Percentiles rank a stretch among this genome's conserved stretches.
phyloP scores from a whole-genome alignment of 2,797 vertebrate species.

The Rhinophrynus dorsalis region DNA sequence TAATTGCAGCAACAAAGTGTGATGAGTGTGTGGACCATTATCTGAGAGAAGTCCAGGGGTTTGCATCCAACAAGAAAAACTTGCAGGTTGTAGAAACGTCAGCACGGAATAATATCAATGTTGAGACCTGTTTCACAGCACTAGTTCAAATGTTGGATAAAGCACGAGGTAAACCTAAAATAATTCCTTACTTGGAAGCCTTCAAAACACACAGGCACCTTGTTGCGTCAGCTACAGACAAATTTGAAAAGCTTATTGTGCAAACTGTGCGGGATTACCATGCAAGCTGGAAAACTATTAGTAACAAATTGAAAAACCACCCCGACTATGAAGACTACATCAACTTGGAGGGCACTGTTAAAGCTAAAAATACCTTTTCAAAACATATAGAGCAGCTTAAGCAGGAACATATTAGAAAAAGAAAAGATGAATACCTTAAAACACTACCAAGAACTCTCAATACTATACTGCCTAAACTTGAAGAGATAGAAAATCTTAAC shows the following conservation, averaged over 20 bases:
- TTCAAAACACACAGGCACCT: slow-evolving; percentile 92
- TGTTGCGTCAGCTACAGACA: slow-evolving; percentile 86
- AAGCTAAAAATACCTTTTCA: slow-evolving; percentile 90
- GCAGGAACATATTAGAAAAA: slow-evolving; percentile 94
- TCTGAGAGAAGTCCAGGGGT: slow-evolving; percentile 92
- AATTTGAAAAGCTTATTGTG: slow-evolving; percentile 90
- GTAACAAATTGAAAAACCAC: slow-evolving; percentile 91
- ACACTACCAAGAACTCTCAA: slow-evolving; percentile 93
- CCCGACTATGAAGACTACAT: slow-evolving; percentile 95
- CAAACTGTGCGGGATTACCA: slow-evolving; percentile 95
- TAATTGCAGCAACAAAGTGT: slow-evolving; percentile 95
- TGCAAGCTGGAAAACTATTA: slow-evolving; percentile 90
- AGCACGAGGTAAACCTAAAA: slow-evolving; percentile 94
- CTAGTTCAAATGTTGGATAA: slow-evolving; percentile 97
- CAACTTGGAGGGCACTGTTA: slow-evolving; percentile 90
- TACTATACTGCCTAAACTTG: slow-evolving; percentile 88
- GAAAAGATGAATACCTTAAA: slow-evolving; percentile 92
- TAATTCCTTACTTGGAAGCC: slow-evolving; percentile 93
- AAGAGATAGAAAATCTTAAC: slow-evolving; percentile 90
- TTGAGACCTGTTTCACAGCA: slow-evolving; percentile 91
- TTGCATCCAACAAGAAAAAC: slow-evolving; percentile 96
- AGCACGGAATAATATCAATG: slow-evolving; percentile 85
- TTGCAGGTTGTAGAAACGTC: slow-evolving; percentile 92
- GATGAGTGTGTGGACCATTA: slow-evolving; percentile 97
- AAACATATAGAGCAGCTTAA: slow-evolving; percentile 96